phyloP scores from a whole-genome alignment of 2,113 vertebrate species.

The Rhinolophus sinicus region DNA sequence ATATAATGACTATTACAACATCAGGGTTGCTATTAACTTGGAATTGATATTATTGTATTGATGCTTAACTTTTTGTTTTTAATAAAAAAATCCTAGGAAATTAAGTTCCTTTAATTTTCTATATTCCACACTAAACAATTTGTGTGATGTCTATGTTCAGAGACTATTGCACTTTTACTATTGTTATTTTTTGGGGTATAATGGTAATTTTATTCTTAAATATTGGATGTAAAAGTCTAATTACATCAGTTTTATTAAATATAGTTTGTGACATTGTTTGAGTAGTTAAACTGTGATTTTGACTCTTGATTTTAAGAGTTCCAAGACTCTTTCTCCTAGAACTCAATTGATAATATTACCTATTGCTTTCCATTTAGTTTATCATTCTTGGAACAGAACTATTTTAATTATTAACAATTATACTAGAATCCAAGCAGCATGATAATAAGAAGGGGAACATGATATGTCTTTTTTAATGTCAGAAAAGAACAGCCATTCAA shows the following conservation, averaged over 20 bases:
- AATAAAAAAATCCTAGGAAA: constrained; percentile 11
- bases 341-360: neutral
- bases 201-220: constrained; percentile 51
- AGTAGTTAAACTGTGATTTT: constrained; percentile 35
- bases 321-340: neutral
- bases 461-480: neutral
- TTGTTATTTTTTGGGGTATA: constrained; percentile 45
- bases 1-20: constrained; percentile 18
- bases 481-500: neutral
- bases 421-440: neutral
- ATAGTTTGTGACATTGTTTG: constrained; percentile 2
- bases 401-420: constrained; percentile 22
- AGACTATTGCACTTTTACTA: neutral
- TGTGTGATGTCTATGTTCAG: constrained; percentile 1
- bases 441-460: neutral
- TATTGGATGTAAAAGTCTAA: neutral
- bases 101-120: constrained; percentile 34
- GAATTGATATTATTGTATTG: constrained; percentile 6
- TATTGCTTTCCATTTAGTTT: constrained; percentile 12
- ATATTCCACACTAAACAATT: neutral
- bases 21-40: constrained; percentile 41
- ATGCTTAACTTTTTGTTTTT: neutral
- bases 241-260: constrained; percentile 45
- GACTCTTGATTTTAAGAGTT: constrained; percentile 11
- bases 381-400: neutral